Base-by-base conservation (phyloP, 2,113 vertebrate genomes). In the Echinops telfairi region DNA sequence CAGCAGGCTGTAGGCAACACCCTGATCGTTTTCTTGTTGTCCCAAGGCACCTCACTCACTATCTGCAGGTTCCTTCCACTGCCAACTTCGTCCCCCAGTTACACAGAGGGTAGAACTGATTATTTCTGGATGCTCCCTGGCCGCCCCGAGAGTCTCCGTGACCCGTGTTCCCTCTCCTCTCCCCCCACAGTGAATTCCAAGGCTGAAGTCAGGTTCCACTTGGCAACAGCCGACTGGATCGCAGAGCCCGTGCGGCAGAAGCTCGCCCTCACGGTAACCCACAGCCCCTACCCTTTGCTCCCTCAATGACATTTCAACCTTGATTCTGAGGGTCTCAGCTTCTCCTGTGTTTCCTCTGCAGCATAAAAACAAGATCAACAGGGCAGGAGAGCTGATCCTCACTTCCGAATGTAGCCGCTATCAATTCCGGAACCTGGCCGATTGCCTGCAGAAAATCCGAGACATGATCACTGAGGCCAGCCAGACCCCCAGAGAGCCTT, bases 191-290 rank as follows among this genome's bases (percentile, higher is more conserved):
- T 99, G 83, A 99, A 98, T 94, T 98, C 98, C 14, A 99, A 99
- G 97, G 99, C 99, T 1, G 99, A 99, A 95, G 97, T 99, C 75
- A 97, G 99, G 36, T 99, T 99, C 97, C 99, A 99, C 33, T 97
- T 99, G 89, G 98, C 97, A 0, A 99, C 98, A 0, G 99, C 99
- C 0, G 98, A 99, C 85, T 99, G 99, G 99, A 99, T 99, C 60
- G 96, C 99, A 1, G 98, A 99, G 90, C 98, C 98, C 1, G 97
- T 98, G 10, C 97, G 98, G 77, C 91, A 97, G 66, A 99, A 98
- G 83, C 98, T 99, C 64, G 97, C 99, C 58, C 83, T 97, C 38
- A 97, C 94, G 98, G 99, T 99, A 97, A 93, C 83, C 47, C 22
- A 12, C 31, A 14, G 17, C 23, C 33, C 33, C 57, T 40, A 40